phyloP scores from a whole-genome alignment of 2,113 vertebrate genomes.

The Thryonomys swinderianus region DNA sequence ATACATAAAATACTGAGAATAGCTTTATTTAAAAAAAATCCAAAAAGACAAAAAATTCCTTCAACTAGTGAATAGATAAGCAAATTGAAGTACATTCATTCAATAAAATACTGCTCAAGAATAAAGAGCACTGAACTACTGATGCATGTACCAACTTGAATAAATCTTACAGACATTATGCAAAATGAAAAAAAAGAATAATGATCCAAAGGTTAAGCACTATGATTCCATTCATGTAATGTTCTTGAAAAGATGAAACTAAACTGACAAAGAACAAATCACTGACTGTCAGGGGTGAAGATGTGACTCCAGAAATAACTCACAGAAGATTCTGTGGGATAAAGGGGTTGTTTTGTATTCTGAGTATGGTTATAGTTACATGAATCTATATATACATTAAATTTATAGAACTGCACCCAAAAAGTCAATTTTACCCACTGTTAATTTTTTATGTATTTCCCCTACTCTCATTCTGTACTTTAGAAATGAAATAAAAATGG shows the following conservation, averaged over 20 bases:
- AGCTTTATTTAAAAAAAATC: not conserved
- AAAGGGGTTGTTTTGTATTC: not conserved
- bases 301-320: not conserved
- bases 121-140: not conserved
- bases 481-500: slow-evolving; percentile 44
- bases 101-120: not conserved
- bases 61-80: not conserved
- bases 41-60: not conserved
- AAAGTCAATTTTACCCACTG: not conserved
- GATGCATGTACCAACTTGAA: not conserved
- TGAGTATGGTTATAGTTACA: not conserved
- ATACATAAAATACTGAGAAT: not conserved
- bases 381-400: not conserved
- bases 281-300: not conserved
- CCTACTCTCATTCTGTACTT: not conserved
- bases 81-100: not conserved
- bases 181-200: not conserved
- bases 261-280: not conserved
- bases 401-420: not conserved
- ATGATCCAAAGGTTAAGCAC: not conserved
- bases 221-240: not conserved
- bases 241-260: slow-evolving; percentile 35
- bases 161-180: not conserved
- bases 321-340: not conserved
- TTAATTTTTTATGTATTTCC: not conserved